Base-by-base conservation (phyloP, 2,113 vertebrate species). In the Pterocles orientalis region DNA sequence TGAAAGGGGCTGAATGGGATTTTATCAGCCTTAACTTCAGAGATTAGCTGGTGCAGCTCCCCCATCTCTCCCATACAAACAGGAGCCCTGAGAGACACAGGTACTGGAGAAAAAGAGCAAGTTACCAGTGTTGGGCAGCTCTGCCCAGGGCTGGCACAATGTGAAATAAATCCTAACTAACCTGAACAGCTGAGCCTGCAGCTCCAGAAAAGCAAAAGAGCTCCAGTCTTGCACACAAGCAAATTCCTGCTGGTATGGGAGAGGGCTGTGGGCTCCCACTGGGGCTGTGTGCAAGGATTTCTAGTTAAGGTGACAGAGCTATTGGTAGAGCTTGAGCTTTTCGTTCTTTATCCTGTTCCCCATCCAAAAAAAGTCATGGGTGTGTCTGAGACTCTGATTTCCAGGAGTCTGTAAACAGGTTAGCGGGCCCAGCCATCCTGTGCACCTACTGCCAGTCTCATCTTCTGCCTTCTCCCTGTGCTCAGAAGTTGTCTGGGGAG, bases 401-500 rank as follows among this genome's bases (percentile, higher is more conserved):
- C 19, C 47, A 41, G n/a, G 45, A 31, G 16, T 80, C 28, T 58
- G 1, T 83, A 21, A 50, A 71, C 41, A 84, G 8, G 53, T 6
- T 47, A 66, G 43, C 0, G 4, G 65, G n/a, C 34, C 26, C 61
- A 81, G 53, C 71, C 26, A 10, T 75, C 17, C 47, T 28, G 15
- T 76, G 39, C 15, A 25, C 36, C 14, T 69, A 0, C 28, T 68
- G 51, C 53, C 19, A 12, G 31, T 5, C 48, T 87, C 43, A 83
- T 39, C 9, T 8, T 24, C 26, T 86, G 18, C 45, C 18, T 73
- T 61, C 79, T 90, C 25, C 45, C 14, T 88, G 60, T 92, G 33
- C 64, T 77, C 92, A 98, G 97, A 97, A 92, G 45, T 78, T 76
- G 13, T 93, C 96, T 56, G 78, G 84, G 34, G 98, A 99, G 61